Base-by-base conservation (phyloP, 1,140 invertebrate genomes). In the Drosophila micromelanica region DNA sequence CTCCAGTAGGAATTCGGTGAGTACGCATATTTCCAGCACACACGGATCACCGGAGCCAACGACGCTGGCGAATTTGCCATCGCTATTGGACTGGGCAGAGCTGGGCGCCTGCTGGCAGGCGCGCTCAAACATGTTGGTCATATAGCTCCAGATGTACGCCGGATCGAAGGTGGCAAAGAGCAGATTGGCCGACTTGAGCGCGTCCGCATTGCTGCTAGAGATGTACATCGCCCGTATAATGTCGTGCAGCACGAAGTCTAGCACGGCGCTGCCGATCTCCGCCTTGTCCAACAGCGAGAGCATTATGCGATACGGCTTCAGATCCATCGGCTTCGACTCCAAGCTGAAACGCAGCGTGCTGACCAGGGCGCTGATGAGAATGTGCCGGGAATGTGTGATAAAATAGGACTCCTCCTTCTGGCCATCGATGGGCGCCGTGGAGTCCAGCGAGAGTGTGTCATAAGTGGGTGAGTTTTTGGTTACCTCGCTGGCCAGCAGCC, bases 281-380 rank as follows among this genome's bases (percentile, higher is more conserved):
- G 96, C 95, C 92, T 98, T 97, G 91, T 99, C 98, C 20, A 98
- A 93, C 32, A 99, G 93, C 38, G 97, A 98, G 6, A 97, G 95
- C 62, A 99, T 93, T 54, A 98, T 95, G 73, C 96, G 94, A 91
- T 98, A 98, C 5, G 97, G 96, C 90, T 95, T 95, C 23, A 98
- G 92, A 90, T 96, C 96, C 61, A 94, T 93, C 11, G 94, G 94
- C 61, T 93, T 92, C 74, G 94, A 93, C 11, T 93, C 92, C 52
- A 94, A 93, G 43, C 94, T 94, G 56, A 93, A 92, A 78, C 93
- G 94, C 30, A 96, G 78, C 20, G 94, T 94, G 17, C 93, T 93
- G 73, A 95, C 94, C 37, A 96, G 93, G 2, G 95, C 94, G 90
- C 95, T 93, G 20, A 95, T 94, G 20, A 96, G 82, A 78, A 96